These are phyloP conservation scores for Thryonomys swinderianus DNA, from an alignment of 2,113 vertebrate species.

Conservation along the genomic window DNA sequence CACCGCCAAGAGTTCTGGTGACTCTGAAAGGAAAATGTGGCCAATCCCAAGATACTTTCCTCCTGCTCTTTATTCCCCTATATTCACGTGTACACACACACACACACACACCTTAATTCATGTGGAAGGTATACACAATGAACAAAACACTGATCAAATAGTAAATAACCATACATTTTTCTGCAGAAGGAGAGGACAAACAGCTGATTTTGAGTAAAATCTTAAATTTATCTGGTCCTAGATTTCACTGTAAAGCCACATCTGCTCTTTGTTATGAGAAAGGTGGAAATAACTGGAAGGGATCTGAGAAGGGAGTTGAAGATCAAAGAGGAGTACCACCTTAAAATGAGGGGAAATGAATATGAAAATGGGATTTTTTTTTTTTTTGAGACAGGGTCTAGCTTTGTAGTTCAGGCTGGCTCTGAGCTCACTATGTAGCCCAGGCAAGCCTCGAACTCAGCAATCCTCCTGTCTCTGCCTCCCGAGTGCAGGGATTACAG, in stretches of 20 bases:
- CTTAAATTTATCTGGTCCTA: constrained; percentile 10
- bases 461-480: too few species aligned
- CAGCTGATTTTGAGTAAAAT: neutral
- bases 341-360: neutral
- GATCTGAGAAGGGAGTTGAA: neutral
- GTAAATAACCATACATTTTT: neutral
- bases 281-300: neutral
- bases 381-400: too few species aligned
- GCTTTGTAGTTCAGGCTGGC: too few species aligned
- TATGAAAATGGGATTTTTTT: neutral
- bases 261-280: constrained; percentile 17
- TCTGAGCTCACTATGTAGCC: too few species aligned
- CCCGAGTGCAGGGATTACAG: too few species aligned
- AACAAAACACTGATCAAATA: neutral
- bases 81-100: neutral
- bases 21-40: neutral
- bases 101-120: neutral
- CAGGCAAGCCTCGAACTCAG: too few species aligned
- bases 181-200: accelerated
- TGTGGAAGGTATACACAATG: neutral
- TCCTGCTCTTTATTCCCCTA: neutral
- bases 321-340: neutral
- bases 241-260: neutral
- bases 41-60: neutral
- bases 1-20: neutral